Evolutionary conservation across 2,888 invertebrate genomes (phyloP), one percentile per base, ranked within the genome.

Genomic region (Lymantria monacha): DNA sequence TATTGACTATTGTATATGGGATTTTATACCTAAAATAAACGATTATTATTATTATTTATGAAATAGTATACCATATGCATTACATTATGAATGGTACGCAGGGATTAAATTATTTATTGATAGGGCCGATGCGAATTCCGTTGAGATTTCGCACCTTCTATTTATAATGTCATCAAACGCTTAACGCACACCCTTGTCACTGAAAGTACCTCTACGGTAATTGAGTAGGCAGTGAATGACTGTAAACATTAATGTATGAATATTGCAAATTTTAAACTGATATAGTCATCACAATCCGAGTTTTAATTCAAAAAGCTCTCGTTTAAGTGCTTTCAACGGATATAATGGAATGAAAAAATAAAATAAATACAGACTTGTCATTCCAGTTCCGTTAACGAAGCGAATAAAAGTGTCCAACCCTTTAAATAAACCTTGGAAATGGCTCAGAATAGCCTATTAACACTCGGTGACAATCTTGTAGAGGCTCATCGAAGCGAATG

Each of bases 361-460:
- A 71, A 75, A 79, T 77, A 81, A 83, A 82, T 75, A 78, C 76
- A 71, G 71, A 71, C 69, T 70, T 72, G 75, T 72, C 74, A 74
- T 80, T 73, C 72, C 72, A 69, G 69, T 72, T 68, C 76, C 70
- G 82, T 76, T 85, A 87, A 86, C 84, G 84, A 85, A 84, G 81
- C 79, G 81, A 83, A 86, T 82, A 85, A 85, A 85, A 83, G 73
- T 79, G 79, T 77, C 76, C 81, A 85, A 80, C 80, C 83, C 81
- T 81, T 85, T 85, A 76, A 81, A 84, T 83, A 85, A 83, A 82
- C 83, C 72, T 80, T 78, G 76, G 73, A 84, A 87, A 82, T 81
- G 80, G 76, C 71, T 73, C 72, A 72, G 79, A 82, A 84, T 83
- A 79, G 86, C 78, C 85, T 84, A 84, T 87, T 87, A 87, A 81